Evolutionary conservation across 2,797 vertebrate species (phyloP).

Genomic region (Pseudomugil tenellus): DNA sequence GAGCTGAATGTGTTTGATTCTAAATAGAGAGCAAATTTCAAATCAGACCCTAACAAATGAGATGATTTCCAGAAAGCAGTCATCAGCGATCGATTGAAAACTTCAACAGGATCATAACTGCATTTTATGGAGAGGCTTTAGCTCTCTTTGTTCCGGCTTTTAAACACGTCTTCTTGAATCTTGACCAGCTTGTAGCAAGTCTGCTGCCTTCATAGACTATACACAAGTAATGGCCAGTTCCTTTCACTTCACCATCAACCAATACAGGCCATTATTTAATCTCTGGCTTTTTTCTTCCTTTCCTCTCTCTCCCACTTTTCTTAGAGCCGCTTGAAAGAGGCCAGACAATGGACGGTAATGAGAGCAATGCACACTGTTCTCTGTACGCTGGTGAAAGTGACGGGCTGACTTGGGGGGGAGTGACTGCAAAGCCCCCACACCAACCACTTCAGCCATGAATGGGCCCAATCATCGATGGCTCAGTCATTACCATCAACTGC

Average conservation of each 20-base stretch:
- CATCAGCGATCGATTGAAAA: conserved; percentile 30
- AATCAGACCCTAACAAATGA: conserved; percentile 53
- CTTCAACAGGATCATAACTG: conserved; percentile 29
- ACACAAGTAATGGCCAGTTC: conserved; percentile 60
- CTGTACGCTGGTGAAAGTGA: conserved; percentile 53
- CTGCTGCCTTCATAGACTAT: conserved; percentile 37
- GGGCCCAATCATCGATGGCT: conserved; percentile 81
- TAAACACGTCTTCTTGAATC: conserved; percentile 43
- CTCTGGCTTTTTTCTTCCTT: conserved; percentile 66
- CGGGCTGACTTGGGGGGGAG: conserved; percentile 66
- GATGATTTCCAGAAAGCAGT: conserved; percentile 46
- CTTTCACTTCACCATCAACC: conserved; percentile 60
- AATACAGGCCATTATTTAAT: conserved; percentile 79
- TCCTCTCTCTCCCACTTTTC: conserved; percentile 63
- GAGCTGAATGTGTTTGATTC: conserved; percentile 52
- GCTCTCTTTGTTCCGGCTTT: conserved; percentile 51
- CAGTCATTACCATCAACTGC: conserved; percentile 78
- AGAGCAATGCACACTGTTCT: conserved; percentile 75
- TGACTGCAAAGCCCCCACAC: conserved; percentile 67
- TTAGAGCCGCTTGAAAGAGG: conserved; percentile 62
- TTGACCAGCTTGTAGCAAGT: conserved; percentile 54
- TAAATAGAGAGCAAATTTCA: conserved; percentile 46
- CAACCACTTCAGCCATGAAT: conserved; percentile 82
- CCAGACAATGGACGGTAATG: conserved; percentile 84
- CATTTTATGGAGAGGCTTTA: conserved; percentile 49